Evolutionary conservation across 2,888 invertebrate species (phyloP), one percentile per base, ranked within the genome.

Genomic region (Sarcophaga carnaria): DNA sequence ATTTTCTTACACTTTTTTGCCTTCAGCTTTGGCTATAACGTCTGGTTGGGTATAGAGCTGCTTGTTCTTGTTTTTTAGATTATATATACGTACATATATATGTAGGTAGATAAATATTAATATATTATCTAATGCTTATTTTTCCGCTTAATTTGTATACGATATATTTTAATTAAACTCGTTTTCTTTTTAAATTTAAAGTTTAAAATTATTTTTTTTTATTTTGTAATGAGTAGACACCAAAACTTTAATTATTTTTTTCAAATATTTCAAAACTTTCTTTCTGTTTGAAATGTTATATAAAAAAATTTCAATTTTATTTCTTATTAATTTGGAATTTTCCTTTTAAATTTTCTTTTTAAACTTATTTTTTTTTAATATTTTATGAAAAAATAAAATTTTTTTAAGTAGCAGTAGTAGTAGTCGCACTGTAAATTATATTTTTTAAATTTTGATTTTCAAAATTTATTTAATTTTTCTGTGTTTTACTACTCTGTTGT

Each of bases 281-380:
- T 37, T 37, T 8, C 8, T 62, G 25, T 75, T 71, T 69, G 20
- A 10, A 17, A 88, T 89, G 89, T 90, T 90, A 80, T 86, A 85
- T 83, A 83, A 84, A 83, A 11, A 62, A 71, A 59, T 59, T 62
- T 49, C 14, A 22, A 71, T 69, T 22, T 59, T 17, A 17, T 59
- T 59, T 80, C 14, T 76, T 64, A 66, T 59, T 72, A 70, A 77
- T 85, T 82, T 83, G 77, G 77, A 86, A 84, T 87, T 74, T 74
- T 75, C 49, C 49, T 63, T 67, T 71, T 75, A 76, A 27, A 60
- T 54, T 54, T 37, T 45, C 74, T 27, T 77, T 62, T 20, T 80
- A 60, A 77, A 12, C 49, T 45, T 25, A 71, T 37, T 83, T 59
- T 83, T 76, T 83, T 59, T 80, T 71, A 77, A 83, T 59, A 20